Evolutionary conservation across 2,113 vertebrate species (phyloP), one percentile per base, ranked within the genome.

Genomic region (Galbula dea): DNA sequence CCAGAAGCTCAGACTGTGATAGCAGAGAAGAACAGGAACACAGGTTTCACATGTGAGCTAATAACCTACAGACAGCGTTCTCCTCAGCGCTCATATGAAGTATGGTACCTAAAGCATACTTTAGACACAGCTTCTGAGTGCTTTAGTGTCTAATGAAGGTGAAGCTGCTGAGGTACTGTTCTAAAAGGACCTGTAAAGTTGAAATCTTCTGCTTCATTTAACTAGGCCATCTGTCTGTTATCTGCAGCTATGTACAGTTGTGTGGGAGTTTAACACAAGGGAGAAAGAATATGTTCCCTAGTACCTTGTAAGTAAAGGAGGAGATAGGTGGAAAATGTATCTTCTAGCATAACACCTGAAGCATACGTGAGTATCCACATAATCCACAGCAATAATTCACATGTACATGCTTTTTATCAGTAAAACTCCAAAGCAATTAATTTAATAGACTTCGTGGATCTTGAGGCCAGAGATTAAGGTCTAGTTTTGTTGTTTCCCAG

Each of bases 161-260:
- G 79, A 88, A 88, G 48, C 8, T 67, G 21, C 29, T 66, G 54
- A 94, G 26, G 19, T 21, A 32, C 29, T 66, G 32, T 29, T 91
- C 65, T 79, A 46, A 87, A 59, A 87, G 55, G 43, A 30, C 36
- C 29, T 55, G 45, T 74, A 59, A 83, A 68, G 12, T 45, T 61
- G 63, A 77, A 63, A 23, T 49, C 23, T 82, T 81, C 77, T 73
- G 51, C 68, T 87, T 76, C 26, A 86, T 88, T 82, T 39, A 79
- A 85, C 32, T 71, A 52, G 55, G 74, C 39, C 82, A 75, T 63
- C 69, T 91, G 83, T 57, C 55, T 82, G 27, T 39, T 55, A 59
- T 32, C 20, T 72, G 63, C 55, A 66, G 36, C 32, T 73, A 18
- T 11, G 30, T 61, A 18, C 15, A 32, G 27, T 29, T 78, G 13